Evolutionary conservation across 2,888 invertebrate species (phyloP), one percentile per base, ranked within the genome.

Genomic region (Macrophya alboannulata): DNA sequence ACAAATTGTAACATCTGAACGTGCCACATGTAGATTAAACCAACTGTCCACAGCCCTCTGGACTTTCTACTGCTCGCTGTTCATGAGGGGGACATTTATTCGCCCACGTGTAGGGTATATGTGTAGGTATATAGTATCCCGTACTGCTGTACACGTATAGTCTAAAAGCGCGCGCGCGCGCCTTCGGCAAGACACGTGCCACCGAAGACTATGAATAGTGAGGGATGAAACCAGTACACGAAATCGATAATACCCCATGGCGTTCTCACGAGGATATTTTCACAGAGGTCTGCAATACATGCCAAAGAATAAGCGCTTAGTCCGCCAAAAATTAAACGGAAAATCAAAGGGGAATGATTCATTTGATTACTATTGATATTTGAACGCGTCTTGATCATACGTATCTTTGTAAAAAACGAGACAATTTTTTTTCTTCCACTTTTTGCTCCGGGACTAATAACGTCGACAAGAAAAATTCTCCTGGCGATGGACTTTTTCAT

Each of bases 171-270:
- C 72, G 72, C 84, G 48, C n/a, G n/a, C 86, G 37, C 84, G 84
- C 43, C 72, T 84, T 45, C 84, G 84, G 85, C 37, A 89, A 88
- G 91, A 90, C 92, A 92, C 92, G 92, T 92, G 91, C 91, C 92
- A 89, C 87, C 87, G 90, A 90, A 89, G 89, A 89, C 90, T 90
- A 90, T 92, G 90, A 92, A 92, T 91, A 91, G 90, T 89, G 86
- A 87, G 89, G 88, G 89, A 88, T 87, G 88, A 89, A 89, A 89
- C 90, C 89, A 87, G 89, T 90, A 88, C 86, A 85, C 89, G 87
- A 3, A 91, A 91, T 91, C 91, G 90, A 92, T 92, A 90, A 87
- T 86, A 45, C 72, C 83, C 43, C 43, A 31, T 17, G 62, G 45
- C 62, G 65, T 85, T 81, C 74, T 59, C 86, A 86, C 77, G 84